Evolutionary conservation across 2,888 invertebrate species (phyloP).

Genomic region (Cheiracanthium punctorium): DNA sequence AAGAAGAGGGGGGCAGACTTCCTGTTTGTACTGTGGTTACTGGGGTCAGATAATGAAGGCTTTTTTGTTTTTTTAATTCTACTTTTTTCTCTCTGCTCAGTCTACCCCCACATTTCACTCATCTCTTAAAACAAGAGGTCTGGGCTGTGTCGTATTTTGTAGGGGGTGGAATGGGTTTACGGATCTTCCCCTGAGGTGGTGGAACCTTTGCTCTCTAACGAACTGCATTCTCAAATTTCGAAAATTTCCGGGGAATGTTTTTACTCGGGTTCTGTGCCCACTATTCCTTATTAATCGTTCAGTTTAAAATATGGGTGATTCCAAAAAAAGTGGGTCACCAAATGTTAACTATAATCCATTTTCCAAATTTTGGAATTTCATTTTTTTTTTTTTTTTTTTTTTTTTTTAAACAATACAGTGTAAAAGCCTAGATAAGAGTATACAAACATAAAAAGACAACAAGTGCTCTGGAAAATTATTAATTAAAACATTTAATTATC

Average conservation of each 20-base stretch:
- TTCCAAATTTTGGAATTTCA: too few relatives aligned
- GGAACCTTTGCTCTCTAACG: neutral
- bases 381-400: too few relatives aligned
- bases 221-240: neutral
- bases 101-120: neutral
- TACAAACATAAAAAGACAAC: too few relatives aligned
- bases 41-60: constrained; percentile 16
- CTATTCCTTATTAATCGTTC: too few relatives aligned
- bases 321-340: too few relatives aligned
- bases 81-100: neutral
- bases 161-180: neutral
- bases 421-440: too few relatives aligned
- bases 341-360: too few relatives aligned
- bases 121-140: neutral
- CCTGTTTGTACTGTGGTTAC: constrained; percentile 21
- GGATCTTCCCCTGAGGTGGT: neutral
- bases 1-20: neutral
- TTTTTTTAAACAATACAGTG: too few relatives aligned
- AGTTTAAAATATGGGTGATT: too few relatives aligned
- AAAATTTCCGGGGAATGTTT: neutral
- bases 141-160: neutral
- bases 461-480: too few relatives aligned
- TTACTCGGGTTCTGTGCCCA: too few relatives aligned
- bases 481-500: too few relatives aligned
- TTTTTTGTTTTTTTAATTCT: neutral